phyloP scores from a whole-genome alignment of 2,888 invertebrate genomes.

The Thymelicus lineola region DNA sequence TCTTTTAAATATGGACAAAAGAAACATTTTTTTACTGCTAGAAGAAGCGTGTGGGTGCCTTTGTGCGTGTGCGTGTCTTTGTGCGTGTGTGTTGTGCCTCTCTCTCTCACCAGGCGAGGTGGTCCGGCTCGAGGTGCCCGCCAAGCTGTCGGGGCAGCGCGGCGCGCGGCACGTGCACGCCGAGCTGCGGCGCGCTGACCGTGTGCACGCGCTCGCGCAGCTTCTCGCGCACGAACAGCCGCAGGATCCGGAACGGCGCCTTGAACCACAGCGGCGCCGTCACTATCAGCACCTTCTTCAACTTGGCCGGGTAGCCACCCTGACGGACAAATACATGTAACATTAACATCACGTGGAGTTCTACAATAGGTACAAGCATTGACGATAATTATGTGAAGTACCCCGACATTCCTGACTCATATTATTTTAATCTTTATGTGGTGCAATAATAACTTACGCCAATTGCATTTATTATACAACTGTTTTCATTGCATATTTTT shows the following conservation, averaged over 20 bases:
- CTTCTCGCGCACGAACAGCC: conserved; percentile 98
- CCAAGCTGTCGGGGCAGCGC: conserved; percentile 96
- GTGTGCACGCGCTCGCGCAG: conserved; percentile 97
- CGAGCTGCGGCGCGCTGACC: conserved; percentile 95
- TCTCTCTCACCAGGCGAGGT: conserved; percentile 92
- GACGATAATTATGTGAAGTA: no score
- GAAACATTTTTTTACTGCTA: no score
- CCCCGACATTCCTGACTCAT: no score
- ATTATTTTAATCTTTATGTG: no score
- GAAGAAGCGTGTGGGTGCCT: no score
- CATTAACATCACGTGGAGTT: background rate
- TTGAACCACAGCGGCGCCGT: conserved; percentile 99
- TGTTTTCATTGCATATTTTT: no score
- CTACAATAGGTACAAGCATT: no score
- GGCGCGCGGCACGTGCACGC: conserved; percentile 94
- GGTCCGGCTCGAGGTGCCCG: conserved; percentile 94
- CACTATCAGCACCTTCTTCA: conserved; percentile 98
- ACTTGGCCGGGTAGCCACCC: conserved; percentile 98
- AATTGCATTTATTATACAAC: no score
- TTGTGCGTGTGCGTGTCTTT: no score
- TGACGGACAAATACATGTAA: conserved; percentile 68
- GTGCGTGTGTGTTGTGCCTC: no score
- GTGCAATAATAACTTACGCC: no score
- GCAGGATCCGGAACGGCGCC: conserved; percentile 97
- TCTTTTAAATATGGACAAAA: no score